These are phyloP conservation scores for Pteruthius melanotis DNA, from an alignment of 2,113 vertebrate genomes.

Conservation along the genomic window DNA sequence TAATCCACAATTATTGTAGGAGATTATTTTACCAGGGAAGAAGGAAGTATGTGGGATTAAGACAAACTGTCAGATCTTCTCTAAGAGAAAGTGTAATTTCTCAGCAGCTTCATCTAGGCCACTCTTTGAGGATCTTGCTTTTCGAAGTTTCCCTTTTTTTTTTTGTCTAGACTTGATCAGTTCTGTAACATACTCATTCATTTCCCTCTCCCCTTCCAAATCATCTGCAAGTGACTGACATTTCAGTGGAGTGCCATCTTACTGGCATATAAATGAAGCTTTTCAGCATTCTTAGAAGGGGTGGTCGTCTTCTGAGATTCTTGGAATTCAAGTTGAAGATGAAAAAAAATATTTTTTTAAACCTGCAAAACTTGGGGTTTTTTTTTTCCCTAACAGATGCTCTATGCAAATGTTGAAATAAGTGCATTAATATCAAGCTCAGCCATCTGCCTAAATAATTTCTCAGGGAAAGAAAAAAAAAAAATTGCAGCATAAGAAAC, in stretches of 20 bases:
- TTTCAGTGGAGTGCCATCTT: conserved; percentile 37
- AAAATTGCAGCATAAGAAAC: background rate
- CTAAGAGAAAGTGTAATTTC: background rate
- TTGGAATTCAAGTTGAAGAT: conserved; percentile 52
- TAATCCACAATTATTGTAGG: background rate
- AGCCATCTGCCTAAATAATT: conserved; percentile 60
- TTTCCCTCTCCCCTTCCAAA: conserved; percentile 10
- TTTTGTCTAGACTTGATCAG: background rate
- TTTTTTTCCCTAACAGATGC: conserved; percentile 11
- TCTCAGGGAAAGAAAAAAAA: background rate
- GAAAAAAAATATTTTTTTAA: background rate
- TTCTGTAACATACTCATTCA: background rate
- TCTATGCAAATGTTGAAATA: conserved; percentile 62
- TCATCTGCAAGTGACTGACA: conserved; percentile 33
- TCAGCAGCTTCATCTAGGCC: background rate
- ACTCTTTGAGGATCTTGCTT: background rate
- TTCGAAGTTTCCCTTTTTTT: background rate
- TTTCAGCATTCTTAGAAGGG: conserved; percentile 42
- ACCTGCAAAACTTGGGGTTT: background rate
- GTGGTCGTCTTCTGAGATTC: conserved; percentile 22
- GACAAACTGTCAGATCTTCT: background rate
- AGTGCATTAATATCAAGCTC: conserved; percentile 55
- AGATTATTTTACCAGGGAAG: background rate
- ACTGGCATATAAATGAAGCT: conserved; percentile 27
- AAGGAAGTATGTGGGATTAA: background rate